These are phyloP conservation scores for Idaea dimidiata DNA, from an alignment of 2,888 invertebrate genomes.

Conservation along the genomic window DNA sequence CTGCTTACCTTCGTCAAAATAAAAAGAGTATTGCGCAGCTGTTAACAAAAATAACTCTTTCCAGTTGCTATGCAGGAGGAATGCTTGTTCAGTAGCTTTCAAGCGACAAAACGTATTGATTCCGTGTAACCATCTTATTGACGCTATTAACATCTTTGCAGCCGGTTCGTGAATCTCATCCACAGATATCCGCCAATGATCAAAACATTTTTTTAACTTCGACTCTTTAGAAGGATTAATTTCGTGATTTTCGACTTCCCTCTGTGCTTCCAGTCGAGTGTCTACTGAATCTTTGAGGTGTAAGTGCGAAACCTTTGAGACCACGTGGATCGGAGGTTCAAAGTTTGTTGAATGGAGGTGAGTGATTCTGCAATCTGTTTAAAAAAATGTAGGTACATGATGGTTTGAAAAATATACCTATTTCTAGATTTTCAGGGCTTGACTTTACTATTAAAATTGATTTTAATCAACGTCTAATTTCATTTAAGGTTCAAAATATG, in stretches of 20 bases:
- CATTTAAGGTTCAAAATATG: too few relatives aligned
- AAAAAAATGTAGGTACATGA: neutral
- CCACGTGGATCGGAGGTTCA: slow-evolving; percentile 55
- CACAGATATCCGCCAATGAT: slow-evolving; percentile 69
- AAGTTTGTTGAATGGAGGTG: slow-evolving; percentile 40
- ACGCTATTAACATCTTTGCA: slow-evolving; percentile 87
- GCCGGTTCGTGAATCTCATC: slow-evolving; percentile 83
- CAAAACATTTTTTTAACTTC: slow-evolving; percentile 25
- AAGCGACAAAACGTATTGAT: slow-evolving; percentile 88
- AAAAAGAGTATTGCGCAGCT: slow-evolving; percentile 89
- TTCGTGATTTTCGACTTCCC: slow-evolving; percentile 34
- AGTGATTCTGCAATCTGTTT: slow-evolving; percentile 35
- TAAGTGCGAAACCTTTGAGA: slow-evolving; percentile 34
- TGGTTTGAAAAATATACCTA: neutral
- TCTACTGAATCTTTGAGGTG: slow-evolving; percentile 31
- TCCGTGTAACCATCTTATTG: slow-evolving; percentile 90
- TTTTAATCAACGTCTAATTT: too few relatives aligned
- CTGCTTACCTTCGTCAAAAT: slow-evolving; percentile 83
- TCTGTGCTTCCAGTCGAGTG: slow-evolving; percentile 33
- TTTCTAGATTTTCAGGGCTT: too few relatives aligned
- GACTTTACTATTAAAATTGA: too few relatives aligned
- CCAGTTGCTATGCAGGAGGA: slow-evolving; percentile 90
- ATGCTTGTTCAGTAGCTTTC: slow-evolving; percentile 83
- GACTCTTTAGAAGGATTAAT: slow-evolving; percentile 3
- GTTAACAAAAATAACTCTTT: slow-evolving; percentile 91